A percentile compares a stretch with the other conserved stretches of the same genome.
Conservation (phyloP, 2,888 invertebrate species). For the Chaetogeoica ovagalla region DNA sequence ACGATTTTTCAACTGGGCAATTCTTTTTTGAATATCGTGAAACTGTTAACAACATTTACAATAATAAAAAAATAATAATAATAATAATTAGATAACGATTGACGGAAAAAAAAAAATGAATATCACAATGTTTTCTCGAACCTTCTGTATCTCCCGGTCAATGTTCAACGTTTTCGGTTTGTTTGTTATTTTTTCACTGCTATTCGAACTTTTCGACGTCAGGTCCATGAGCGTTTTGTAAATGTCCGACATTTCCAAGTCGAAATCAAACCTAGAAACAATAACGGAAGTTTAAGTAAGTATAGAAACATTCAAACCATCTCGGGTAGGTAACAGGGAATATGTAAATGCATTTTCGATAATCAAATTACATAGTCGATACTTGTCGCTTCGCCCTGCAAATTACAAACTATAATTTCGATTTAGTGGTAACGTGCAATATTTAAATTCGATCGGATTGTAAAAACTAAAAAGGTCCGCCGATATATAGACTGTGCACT, state of each 20-base stretch:
- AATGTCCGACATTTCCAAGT: slow-evolving; percentile 46
- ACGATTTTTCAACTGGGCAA: slow-evolving; percentile 14
- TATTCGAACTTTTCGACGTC: not conserved
- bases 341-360: too few relatives aligned
- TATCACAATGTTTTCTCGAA: not conserved
- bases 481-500: too few relatives aligned
- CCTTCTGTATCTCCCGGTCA: slow-evolving; percentile 39
- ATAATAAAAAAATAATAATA: not conserved
- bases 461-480: too few relatives aligned
- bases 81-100: not conserved
- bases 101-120: not conserved
- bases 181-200: not conserved
- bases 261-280: slow-evolving; percentile 35
- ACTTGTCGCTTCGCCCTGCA: too few relatives aligned
- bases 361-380: too few relatives aligned
- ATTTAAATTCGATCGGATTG: too few relatives aligned
- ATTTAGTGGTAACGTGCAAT: too few relatives aligned
- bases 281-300: not conserved
- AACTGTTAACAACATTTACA: slow-evolving; percentile 26
- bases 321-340: too few relatives aligned
- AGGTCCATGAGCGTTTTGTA: slow-evolving; percentile 22
- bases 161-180: slow-evolving; percentile 9
- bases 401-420: too few relatives aligned
- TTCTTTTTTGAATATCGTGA: slow-evolving; percentile 38
- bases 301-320: too few relatives aligned